Base-by-base conservation (phyloP, 2,113 vertebrate species). In the Lepidothrix coronata region DNA sequence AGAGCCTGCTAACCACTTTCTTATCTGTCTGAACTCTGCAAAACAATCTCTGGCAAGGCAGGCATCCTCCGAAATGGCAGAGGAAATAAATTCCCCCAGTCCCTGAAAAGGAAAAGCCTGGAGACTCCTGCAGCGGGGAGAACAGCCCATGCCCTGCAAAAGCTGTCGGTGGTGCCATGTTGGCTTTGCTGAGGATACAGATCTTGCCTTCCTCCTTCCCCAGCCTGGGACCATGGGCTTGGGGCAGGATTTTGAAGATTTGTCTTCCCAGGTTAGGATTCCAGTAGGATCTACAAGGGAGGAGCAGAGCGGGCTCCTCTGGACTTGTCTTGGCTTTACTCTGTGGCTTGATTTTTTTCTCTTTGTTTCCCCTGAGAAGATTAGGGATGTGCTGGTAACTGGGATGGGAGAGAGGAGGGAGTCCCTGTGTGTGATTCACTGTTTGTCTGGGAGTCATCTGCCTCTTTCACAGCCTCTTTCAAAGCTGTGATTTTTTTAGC, bases 11-110 rank as follows among this genome's bases (percentile, higher is more conserved):
- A 90, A 88, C 82, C 74, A 88, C 88, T 97, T 94, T 93, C 96
- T 97, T 97, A 91, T 96, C 93, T 96, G 57, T 75, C 95, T 97
- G 72, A 97, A 97, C 92, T 95, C 94, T 94, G 85, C 89, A 95
- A 95, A 96, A 94, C 95, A 97, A 95, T 95, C 96, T 92, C 43
- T 80, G 94, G 83, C 93, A 92, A 94, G 68, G 78, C 96, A 97
- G 91, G 94, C 88, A 95, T 94, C 91, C 95, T 86, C 87, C 19
- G 63, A 96, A 96, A 92, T 93, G 86, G 92, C 96, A 95, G 83
- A 85, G 87, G 93, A 97, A 96, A 94, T 95, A 95, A 91, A 95
- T 94, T 96, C 92, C 89, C 88, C 96, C 80, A 96, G 93, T 83
- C 94, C 74, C 84, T 52, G 75, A 89, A 88, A 91, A 79, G 77